Evolutionary conservation across 2,113 vertebrate genomes (phyloP), one percentile per base, ranked within the genome.

Genomic region (Stomatorhinus ivindoensis): DNA sequence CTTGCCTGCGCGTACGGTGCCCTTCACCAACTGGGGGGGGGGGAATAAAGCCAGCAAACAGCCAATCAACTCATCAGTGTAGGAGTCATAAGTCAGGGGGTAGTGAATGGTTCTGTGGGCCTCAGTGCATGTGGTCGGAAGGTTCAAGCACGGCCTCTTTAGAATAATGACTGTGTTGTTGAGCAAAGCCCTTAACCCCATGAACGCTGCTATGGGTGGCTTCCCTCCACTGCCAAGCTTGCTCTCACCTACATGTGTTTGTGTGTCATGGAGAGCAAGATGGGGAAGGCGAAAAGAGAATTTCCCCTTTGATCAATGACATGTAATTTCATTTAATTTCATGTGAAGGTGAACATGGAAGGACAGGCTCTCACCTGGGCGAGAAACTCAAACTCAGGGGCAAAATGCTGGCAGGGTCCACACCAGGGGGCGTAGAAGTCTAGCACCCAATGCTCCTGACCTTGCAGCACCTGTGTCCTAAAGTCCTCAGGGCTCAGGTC

Each of bases 391-490:
- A 99, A 99, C 93, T 99, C 98, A 1, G 98, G 98, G 91, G 98
- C 97, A 92, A 99, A 99, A 90, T 96, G 97, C 50, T 98, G 97
- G 91, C 98, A 99, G 87, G 98, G 98, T 88, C 98, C 98, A 93
- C 98, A 99, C 98, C 98, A 99, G 9, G 98, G 98, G 88, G 98
- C 97, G 51, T 98, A 99, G 90, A 99, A 99, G 90, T 99, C 98
- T 93, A 99, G 61, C 50, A 99, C 95, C 98, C 98, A 99, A 55
- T 99, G 97, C 73, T 97, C 97, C 88, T 94, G 95, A 69, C 97
- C 97, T 17, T 95, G 94, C 87, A 99, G 93, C 90, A 99, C 97
- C 90, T 96, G 95, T 89, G 96, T 61, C 91, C 90, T 96, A 92
- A 98, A 99, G 90, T 95, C 96, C 82, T 97, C 97, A 58, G 98